phyloP scores from a whole-genome alignment of 1,140 invertebrate species.

The Babylonia areolata region DNA sequence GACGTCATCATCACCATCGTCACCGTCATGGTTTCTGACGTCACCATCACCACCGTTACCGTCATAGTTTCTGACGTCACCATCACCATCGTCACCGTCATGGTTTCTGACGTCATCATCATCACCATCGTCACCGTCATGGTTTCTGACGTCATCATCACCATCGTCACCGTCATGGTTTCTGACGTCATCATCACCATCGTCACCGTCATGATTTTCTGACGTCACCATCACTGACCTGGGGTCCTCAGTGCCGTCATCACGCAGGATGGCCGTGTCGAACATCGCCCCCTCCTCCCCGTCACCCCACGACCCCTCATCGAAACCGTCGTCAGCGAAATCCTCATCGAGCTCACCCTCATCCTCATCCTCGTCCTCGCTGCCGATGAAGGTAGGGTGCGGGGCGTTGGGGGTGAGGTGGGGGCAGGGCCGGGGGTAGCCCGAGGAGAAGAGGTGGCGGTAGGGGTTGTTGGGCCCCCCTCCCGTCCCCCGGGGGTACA shows the following conservation, averaged over 20 bases:
- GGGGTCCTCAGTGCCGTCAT: background rate
- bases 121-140: no score
- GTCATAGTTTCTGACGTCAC: no score
- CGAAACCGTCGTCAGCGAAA: background rate
- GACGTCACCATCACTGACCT: background rate
- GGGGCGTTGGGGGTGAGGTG: background rate
- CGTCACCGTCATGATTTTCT: no score
- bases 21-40: no score
- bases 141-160: no score
- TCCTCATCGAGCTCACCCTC: background rate
- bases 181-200: no score
- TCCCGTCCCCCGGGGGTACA: background rate
- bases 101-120: no score
- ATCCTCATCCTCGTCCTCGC: background rate
- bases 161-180: no score
- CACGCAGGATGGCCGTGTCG: conserved; percentile 4
- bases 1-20: no score
- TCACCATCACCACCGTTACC: no score
- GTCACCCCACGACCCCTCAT: background rate
- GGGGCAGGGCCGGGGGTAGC: background rate
- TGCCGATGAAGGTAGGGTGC: conserved; percentile 4
- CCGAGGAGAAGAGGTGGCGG: conserved; percentile 5
- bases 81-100: no score
- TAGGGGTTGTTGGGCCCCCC: background rate
- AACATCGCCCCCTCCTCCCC: conserved; percentile 12